Base-by-base conservation (phyloP, 53 echinoderm and acorn worm genomes). In the Holothuria scabra region DNA sequence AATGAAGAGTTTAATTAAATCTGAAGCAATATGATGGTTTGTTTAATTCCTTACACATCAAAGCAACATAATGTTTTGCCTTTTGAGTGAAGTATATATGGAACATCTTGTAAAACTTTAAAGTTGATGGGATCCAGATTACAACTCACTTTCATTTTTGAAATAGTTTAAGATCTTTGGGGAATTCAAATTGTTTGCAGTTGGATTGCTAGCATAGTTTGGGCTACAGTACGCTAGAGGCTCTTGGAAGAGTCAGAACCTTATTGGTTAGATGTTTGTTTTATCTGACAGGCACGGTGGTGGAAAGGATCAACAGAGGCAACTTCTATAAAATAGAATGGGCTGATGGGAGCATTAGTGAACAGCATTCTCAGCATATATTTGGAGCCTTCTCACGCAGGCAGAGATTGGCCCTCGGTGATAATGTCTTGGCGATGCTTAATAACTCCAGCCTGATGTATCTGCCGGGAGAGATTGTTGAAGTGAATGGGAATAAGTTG, bases 321-420 rank as follows among this genome's bases (percentile, higher is more conserved):
- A 86, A 86, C 20, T 76, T 76, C 67, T 97, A 88, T 62, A 71
- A 86, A 18, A 60, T 97, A 6, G 94, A 97, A 79, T 97, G 97
- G 97, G 89, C 97, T 1, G 94, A 97, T 66, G 94, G 88, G 35
- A 28, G 48, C 12, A 55, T 83, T 3, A 84, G 86, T 20, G 66
- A 74, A 9, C 97, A 97, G 59, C 88, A 94, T 65, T 86, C 90
- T 32, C 85, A 86, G 57, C 90, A 94, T 67, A 94, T 97, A 87
- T 97, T 94, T 66, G 97, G 97, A 10, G 89, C 94, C 49, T 97
- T 93, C 92, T 90, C 92, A 12, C 88, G 90, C 10, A 86, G 97
- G 20, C 94, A 94, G 60, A 85, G 94, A 55, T 83, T 94, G 87
- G 97, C 94, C 46, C 90, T 93, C 19, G 94, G 94, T 12, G 97